Evolutionary conservation across 2,113 vertebrate genomes (phyloP).

Genomic region (Pogonocichla stellata): DNA sequence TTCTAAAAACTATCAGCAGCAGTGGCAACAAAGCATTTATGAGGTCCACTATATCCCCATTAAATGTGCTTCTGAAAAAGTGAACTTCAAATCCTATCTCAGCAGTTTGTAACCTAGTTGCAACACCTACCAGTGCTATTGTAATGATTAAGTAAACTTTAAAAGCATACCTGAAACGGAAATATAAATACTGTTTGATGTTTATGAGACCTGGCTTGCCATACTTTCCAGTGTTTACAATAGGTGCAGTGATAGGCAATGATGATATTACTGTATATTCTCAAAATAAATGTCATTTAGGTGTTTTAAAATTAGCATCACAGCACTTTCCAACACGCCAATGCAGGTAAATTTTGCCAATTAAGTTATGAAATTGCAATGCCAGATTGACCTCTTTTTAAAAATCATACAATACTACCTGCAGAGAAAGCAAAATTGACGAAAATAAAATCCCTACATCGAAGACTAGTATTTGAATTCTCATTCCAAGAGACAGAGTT

Average conservation of each 20-base stretch:
- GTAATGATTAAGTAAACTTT: not conserved
- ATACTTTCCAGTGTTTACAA: not conserved
- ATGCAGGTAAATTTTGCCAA: not conserved
- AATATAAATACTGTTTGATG: not conserved
- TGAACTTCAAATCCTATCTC: not conserved
- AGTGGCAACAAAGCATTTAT: not conserved
- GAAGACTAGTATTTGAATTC: accelerated
- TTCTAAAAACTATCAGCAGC: not conserved
- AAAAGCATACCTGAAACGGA: not conserved
- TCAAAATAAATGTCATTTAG: not conserved
- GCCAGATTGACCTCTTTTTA: not conserved
- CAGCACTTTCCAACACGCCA: not conserved
- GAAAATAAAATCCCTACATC: accelerated
- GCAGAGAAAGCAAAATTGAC: not conserved
- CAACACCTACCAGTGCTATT: not conserved
- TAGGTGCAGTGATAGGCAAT: not conserved
- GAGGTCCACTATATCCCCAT: not conserved
- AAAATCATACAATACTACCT: accelerated
- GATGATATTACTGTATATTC: accelerated
- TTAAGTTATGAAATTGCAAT: not conserved
- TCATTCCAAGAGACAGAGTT: accelerated
- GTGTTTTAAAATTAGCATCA: not conserved
- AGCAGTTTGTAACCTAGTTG: not conserved
- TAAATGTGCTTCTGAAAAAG: not conserved
- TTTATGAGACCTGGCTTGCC: not conserved